phyloP scores from a whole-genome alignment of 2,113 vertebrate species.

The Cynopterus brachyotis region DNA sequence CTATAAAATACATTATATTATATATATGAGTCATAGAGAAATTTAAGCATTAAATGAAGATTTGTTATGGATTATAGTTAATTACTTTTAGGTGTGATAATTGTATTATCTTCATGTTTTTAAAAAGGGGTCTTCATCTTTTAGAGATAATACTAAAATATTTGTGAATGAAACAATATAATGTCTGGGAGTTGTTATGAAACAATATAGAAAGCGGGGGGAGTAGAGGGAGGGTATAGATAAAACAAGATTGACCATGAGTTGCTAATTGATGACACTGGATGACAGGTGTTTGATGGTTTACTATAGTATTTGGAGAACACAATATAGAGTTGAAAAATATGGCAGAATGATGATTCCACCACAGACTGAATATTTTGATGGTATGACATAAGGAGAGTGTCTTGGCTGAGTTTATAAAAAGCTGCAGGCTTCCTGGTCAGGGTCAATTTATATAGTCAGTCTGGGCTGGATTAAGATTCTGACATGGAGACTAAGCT shows the following conservation, averaged over 20 bases:
- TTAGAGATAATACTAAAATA: background rate
- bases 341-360: background rate
- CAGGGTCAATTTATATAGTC: constrained; percentile 62
- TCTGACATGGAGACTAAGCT: constrained; percentile 47
- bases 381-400: constrained; percentile 3
- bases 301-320: background rate
- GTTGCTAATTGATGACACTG: background rate
- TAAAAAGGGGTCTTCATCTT: background rate
- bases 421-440: constrained; percentile 52
- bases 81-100: constrained; percentile 1
- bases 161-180: constrained; percentile 8
- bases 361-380: background rate
- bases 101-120: background rate
- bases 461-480: constrained; percentile 68
- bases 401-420: constrained; percentile 39
- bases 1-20: background rate
- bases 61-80: constrained; percentile 37
- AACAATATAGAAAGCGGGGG: background rate
- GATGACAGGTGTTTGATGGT: background rate
- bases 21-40: constrained; percentile 25
- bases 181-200: constrained; percentile 3
- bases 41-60: constrained; percentile 34
- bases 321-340: background rate
- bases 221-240: background rate
- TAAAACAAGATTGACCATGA: background rate